These are phyloP conservation scores for Trichomalopsis sarcophagae DNA, from an alignment of 1,140 invertebrate genomes.

Conservation along the genomic window DNA sequence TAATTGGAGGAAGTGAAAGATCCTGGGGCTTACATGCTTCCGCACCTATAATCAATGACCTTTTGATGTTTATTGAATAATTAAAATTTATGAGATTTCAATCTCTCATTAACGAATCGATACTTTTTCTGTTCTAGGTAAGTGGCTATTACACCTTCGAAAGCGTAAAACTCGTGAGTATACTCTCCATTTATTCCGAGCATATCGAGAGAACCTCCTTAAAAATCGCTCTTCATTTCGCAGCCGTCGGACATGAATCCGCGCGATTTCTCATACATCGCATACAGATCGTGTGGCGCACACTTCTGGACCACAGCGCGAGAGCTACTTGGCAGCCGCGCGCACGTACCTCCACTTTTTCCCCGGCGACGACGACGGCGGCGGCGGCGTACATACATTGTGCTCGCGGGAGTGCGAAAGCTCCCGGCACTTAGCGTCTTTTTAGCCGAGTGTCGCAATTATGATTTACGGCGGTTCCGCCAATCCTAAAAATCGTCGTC, in stretches of 20 bases:
- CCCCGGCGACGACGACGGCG: neutral
- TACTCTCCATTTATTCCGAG: neutral
- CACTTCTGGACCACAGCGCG: neutral
- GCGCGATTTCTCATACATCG: neutral
- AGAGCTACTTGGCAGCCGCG: neutral
- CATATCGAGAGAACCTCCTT: neutral
- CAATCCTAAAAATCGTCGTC: constrained; percentile 12
- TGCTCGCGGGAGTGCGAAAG: neutral
- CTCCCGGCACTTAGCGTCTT: neutral
- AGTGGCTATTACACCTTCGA: neutral
- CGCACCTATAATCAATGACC: neutral
- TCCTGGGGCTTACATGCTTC: too few relatives aligned
- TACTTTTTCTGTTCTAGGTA: neutral
- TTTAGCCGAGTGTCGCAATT: constrained; percentile 28
- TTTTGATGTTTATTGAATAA: neutral
- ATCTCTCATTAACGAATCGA: too few relatives aligned
- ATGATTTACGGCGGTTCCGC: constrained; percentile 23
- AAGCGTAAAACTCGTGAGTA: too few relatives aligned
- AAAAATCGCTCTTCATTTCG: neutral
- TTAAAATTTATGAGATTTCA: too few relatives aligned
- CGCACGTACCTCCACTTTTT: constrained; percentile 19
- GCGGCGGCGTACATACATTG: constrained; percentile 5
- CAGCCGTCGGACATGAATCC: neutral
- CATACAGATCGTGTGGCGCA: neutral
- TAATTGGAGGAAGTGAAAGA: constrained; percentile 14